These are phyloP conservation scores for Montipora capitata DNA, from an alignment of 92 coral and sea anemone genomes.

Conservation along the genomic window DNA sequence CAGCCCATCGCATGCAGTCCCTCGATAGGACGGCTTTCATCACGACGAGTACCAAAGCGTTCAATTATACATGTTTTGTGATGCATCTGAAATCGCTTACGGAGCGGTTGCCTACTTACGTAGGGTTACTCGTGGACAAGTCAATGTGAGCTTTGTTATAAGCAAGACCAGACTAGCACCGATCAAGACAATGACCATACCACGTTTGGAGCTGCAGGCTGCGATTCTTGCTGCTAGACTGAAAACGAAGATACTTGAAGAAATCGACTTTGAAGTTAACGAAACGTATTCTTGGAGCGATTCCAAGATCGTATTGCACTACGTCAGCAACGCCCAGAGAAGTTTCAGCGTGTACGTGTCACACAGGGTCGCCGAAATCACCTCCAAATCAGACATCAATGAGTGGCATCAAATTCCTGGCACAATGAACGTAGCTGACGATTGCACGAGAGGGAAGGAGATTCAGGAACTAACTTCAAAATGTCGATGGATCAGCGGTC, in stretches of 20 bases:
- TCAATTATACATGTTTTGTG: slow-evolving; percentile 51
- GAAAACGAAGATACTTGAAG: neutral
- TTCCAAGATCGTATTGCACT: no score
- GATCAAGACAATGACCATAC: slow-evolving; percentile 46
- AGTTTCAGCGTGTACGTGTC: neutral
- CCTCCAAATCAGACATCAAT: slow-evolving; percentile 18
- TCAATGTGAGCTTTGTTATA: slow-evolving; percentile 28
- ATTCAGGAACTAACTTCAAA: slow-evolving; percentile 24
- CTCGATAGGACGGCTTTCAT: slow-evolving; percentile 30
- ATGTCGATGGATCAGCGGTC: slow-evolving; percentile 58
- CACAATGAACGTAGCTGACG: slow-evolving; percentile 49
- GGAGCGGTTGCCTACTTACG: slow-evolving; percentile 42
- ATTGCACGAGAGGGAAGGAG: slow-evolving; percentile 25
- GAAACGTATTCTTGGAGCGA: no score
- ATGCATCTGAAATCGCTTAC: slow-evolving; percentile 57
- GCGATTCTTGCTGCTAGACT: slow-evolving; percentile 48
- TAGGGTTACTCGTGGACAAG: neutral
- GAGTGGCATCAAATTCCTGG: slow-evolving; percentile 67
- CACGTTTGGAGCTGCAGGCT: slow-evolving; percentile 58
- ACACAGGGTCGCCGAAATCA: slow-evolving; percentile 41
- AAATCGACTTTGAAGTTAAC: no score
- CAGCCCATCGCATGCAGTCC: neutral
- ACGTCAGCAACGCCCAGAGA: no score
- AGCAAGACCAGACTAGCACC: slow-evolving; percentile 51
- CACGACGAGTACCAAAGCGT: slow-evolving; percentile 21